phyloP scores from a whole-genome alignment of 1,140 invertebrate genomes.

The Drosophila gunungcola region DNA sequence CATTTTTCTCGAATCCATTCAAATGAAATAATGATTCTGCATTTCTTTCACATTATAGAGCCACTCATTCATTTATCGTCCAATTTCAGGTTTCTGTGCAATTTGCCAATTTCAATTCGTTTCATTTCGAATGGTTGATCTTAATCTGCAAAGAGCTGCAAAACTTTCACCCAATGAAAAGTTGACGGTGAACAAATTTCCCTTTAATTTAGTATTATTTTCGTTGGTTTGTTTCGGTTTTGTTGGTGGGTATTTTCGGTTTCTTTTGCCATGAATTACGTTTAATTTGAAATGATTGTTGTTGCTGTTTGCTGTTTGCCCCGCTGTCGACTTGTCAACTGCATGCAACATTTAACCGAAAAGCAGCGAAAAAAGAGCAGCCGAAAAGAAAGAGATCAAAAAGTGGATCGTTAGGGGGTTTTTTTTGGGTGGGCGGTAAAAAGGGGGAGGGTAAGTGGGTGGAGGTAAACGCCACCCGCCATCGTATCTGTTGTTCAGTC shows the following conservation, averaged over 20 bases:
- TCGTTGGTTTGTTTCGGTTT: constrained; percentile 20
- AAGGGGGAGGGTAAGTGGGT: constrained; percentile 6
- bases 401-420: constrained; percentile 27
- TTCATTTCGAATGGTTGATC: constrained; percentile 55
- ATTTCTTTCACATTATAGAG: constrained; percentile 3
- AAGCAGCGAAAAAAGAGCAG: constrained; percentile 28
- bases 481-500: constrained; percentile 7
- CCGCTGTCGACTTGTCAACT: constrained; percentile 72
- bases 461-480: constrained; percentile 34
- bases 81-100: constrained; percentile 47
- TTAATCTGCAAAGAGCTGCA: constrained; percentile 39
- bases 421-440: constrained; percentile 1
- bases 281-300: constrained; percentile 60
- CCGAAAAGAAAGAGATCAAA: constrained; percentile 46
- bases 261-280: constrained; percentile 60
- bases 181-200: constrained; percentile 47
- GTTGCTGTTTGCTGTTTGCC: constrained; percentile 25
- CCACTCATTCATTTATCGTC: constrained; percentile 43
- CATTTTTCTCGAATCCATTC: constrained; percentile 3
- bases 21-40: constrained; percentile 10
- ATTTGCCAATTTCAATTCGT: constrained; percentile 53
- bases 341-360: constrained; percentile 73
- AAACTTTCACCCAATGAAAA: constrained; percentile 58
- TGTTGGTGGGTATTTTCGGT: constrained; percentile 41
- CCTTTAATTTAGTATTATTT: constrained; percentile 56